Conservation (phyloP, 23 tunicate species). For the Ascidia mentula region DNA sequence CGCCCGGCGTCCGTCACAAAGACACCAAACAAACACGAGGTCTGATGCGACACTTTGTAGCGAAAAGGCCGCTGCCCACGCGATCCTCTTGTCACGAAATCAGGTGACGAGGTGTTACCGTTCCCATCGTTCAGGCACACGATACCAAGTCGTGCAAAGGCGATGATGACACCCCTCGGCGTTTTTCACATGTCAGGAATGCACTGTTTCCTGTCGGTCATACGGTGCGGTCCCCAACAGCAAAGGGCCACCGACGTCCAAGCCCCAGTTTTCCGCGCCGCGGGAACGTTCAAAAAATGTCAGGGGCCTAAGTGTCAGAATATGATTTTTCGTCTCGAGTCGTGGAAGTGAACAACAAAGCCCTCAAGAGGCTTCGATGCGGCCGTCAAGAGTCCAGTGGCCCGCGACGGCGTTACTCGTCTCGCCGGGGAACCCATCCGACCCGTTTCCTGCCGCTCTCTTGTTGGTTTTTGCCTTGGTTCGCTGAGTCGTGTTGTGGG, state of each 20-base stretch:
- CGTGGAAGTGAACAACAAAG: slow-evolving; percentile 3
- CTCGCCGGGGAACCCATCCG: not conserved
- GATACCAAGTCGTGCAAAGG: not conserved
- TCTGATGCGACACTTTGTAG: not conserved
- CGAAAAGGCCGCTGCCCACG: not conserved
- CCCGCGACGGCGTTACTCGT: not conserved
- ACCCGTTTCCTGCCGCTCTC: not conserved
- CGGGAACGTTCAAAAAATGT: not conserved
- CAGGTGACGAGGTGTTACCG: not conserved
- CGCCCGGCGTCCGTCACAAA: not conserved
- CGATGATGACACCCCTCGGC: slow-evolving; percentile 4
- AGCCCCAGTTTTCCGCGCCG: not conserved
- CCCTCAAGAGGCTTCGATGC: not conserved
- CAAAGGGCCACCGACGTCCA: not conserved
- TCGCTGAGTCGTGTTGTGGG: slow-evolving; percentile 2
- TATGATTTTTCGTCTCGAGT: not conserved
- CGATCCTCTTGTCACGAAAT: slow-evolving; percentile 1
- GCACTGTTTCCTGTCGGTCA: slow-evolving; percentile 7
- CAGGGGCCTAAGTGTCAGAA: not conserved
- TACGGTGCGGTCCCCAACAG: too few relatives aligned
- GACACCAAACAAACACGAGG: not conserved
- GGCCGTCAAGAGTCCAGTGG: not conserved
- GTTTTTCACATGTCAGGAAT: not conserved
- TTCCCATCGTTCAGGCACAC: slow-evolving; percentile 5
- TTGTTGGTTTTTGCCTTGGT: slow-evolving; percentile 1